Percentiles rank a stretch among this genome's conserved stretches.
These are phyloP conservation scores for Tupaia chinensis DNA, from an alignment of 2,113 vertebrate species.

Conservation along the genomic window DNA sequence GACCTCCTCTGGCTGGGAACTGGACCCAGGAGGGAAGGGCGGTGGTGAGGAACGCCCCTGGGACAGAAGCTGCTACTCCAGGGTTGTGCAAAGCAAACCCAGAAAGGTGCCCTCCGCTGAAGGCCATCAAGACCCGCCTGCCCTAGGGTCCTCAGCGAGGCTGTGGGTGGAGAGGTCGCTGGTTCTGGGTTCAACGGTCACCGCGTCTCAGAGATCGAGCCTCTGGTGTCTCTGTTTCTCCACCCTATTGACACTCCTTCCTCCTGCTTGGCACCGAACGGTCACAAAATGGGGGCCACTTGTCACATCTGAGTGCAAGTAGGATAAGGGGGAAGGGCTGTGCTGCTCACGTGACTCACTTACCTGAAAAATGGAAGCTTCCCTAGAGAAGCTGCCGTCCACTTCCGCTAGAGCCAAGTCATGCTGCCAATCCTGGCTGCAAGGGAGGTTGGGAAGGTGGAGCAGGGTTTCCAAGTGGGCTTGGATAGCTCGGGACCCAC, in stretches of 20 bases:
- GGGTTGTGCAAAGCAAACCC: neutral
- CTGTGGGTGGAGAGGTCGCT: fast-evolving
- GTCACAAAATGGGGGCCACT: neutral
- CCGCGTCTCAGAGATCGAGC: neutral
- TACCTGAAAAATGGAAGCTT: neutral
- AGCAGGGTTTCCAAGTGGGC: no score
- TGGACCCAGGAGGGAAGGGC: no score
- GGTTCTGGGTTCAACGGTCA: neutral
- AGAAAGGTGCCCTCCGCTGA: no score
- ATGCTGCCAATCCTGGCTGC: neutral
- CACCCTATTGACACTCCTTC: neutral
- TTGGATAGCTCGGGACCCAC: neutral
- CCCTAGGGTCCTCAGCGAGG: neutral
- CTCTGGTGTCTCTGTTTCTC: neutral
- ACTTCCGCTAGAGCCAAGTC: neutral
- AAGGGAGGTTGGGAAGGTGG: neutral
- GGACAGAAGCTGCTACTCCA: neutral
- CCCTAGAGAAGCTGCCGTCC: neutral
- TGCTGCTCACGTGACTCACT: neutral
- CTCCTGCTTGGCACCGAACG: neutral
- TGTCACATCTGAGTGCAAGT: neutral
- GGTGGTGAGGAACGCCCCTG: neutral
- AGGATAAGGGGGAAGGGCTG: neutral
- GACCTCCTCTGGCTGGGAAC: neutral
- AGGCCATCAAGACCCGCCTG: no score